Conservation (phyloP, 2,113 vertebrate species). For the Pimephales promelas region DNA sequence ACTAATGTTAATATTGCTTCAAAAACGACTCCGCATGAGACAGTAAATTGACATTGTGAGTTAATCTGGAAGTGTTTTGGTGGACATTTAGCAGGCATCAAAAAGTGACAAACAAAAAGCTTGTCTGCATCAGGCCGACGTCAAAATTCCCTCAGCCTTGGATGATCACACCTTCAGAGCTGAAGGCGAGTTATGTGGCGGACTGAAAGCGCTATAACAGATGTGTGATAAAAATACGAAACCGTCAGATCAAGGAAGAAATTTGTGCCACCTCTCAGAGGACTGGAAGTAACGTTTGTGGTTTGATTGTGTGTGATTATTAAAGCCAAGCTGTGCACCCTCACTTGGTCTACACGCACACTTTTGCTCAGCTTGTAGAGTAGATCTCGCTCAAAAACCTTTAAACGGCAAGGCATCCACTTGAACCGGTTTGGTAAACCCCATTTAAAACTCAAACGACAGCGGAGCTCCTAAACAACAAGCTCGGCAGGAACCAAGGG, state of each 20-base stretch:
- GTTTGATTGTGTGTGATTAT: slow-evolving; percentile 33
- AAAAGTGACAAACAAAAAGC: neutral
- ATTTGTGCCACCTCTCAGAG: slow-evolving; percentile 10
- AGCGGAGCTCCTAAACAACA: slow-evolving; percentile 82
- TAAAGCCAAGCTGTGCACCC: neutral
- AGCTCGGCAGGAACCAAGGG: slow-evolving; percentile 93
- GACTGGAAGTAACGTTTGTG: slow-evolving; percentile 2
- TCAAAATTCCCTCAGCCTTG: slow-evolving; percentile 48
- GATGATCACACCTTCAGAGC: slow-evolving; percentile 63
- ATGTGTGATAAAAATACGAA: slow-evolving; percentile 68
- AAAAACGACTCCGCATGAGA: neutral
- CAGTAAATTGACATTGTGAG: too few relatives aligned
- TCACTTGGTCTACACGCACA: neutral
- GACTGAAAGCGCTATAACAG: slow-evolving; percentile 63
- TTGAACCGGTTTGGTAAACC: slow-evolving; percentile 6
- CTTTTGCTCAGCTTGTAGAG: neutral
- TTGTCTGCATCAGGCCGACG: neutral
- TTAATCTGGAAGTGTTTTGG: neutral
- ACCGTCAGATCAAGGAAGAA: slow-evolving; percentile 38
- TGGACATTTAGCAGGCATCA: slow-evolving; percentile 62
- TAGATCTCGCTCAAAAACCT: neutral
- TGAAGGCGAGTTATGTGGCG: slow-evolving; percentile 65
- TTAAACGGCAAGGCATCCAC: neutral
- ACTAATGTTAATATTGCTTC: neutral
- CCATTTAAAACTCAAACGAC: slow-evolving; percentile 18